These are phyloP conservation scores for Arbacia lixula DNA, from an alignment of 53 echinoderm and acorn worm genomes.

Conservation along the genomic window DNA sequence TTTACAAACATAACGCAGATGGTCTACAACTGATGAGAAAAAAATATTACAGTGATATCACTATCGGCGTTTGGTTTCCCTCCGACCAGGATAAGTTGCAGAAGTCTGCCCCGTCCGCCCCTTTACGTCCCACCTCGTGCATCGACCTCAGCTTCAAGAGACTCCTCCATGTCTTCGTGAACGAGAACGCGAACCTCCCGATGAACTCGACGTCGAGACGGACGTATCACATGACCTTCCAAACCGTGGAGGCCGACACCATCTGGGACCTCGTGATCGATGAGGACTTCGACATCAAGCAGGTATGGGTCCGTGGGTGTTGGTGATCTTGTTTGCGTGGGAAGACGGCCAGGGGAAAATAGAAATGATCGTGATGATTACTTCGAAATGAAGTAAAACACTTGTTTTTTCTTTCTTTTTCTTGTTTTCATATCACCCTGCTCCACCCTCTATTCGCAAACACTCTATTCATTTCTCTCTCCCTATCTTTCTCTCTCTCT, in stretches of 20 bases:
- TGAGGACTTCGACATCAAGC: slow-evolving; percentile 74
- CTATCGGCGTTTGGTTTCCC: too few relatives aligned
- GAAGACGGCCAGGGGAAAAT: too few relatives aligned
- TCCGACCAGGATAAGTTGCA: not conserved
- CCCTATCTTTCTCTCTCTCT: not conserved
- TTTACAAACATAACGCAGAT: too few relatives aligned
- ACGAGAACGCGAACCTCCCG: slow-evolving; percentile 72
- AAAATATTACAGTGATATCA: too few relatives aligned
- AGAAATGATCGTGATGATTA: too few relatives aligned
- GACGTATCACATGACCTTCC: slow-evolving; percentile 78
- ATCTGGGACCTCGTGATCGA: slow-evolving; percentile 87
- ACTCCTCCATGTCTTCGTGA: slow-evolving; percentile 78
- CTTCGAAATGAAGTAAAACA: too few relatives aligned
- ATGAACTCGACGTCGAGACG: slow-evolving; percentile 50
- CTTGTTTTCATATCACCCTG: too few relatives aligned
- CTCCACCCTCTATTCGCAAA: too few relatives aligned
- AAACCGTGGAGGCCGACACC: slow-evolving; percentile 79
- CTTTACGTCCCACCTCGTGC: slow-evolving; percentile 10
- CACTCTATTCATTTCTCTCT: not conserved
- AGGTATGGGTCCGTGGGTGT: slow-evolving; percentile 75
- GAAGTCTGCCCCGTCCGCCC: not conserved
- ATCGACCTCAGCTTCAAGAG: slow-evolving; percentile 52
- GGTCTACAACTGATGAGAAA: too few relatives aligned
- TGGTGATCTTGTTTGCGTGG: too few relatives aligned
- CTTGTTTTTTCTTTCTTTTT: too few relatives aligned